A percentile compares a stretch with the other conserved stretches of the same genome.
Evolutionary conservation across 2,113 vertebrate species (phyloP).

Genomic region (Sylvilagus bachmani): DNA sequence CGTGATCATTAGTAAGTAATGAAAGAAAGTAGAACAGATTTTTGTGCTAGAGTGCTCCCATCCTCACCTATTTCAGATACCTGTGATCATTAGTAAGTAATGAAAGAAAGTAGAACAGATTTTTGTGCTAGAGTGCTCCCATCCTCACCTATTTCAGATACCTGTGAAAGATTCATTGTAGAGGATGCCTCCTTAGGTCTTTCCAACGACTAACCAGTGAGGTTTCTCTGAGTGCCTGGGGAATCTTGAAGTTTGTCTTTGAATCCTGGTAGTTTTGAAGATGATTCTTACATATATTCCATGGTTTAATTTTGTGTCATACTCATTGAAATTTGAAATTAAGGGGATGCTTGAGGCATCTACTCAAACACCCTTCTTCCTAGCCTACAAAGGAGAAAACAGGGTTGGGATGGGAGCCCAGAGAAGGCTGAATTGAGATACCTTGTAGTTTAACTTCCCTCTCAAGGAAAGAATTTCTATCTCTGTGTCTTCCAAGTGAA

Average conservation of each 20-base stretch:
- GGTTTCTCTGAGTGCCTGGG: not conserved
- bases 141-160: not conserved
- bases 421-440: not conserved
- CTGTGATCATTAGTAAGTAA: not conserved
- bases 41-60: not conserved
- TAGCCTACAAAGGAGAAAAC: not conserved
- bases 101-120: not conserved
- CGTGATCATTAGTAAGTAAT: not conserved
- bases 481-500: not conserved
- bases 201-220: not conserved
- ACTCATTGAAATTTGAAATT: not conserved
- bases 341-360: not conserved
- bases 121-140: not conserved
- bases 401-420: not conserved
- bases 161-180: not conserved
- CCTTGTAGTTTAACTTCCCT: not conserved
- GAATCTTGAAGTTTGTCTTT: not conserved
- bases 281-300: not conserved
- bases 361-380: not conserved
- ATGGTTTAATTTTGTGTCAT: not conserved
- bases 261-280: not conserved
- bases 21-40: not conserved
- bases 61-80: not conserved
- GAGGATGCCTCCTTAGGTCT: not conserved
- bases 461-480: not conserved